Evolutionary conservation across 2,797 vertebrate genomes (phyloP).

Genomic region (Bryconaethiops microstoma): DNA sequence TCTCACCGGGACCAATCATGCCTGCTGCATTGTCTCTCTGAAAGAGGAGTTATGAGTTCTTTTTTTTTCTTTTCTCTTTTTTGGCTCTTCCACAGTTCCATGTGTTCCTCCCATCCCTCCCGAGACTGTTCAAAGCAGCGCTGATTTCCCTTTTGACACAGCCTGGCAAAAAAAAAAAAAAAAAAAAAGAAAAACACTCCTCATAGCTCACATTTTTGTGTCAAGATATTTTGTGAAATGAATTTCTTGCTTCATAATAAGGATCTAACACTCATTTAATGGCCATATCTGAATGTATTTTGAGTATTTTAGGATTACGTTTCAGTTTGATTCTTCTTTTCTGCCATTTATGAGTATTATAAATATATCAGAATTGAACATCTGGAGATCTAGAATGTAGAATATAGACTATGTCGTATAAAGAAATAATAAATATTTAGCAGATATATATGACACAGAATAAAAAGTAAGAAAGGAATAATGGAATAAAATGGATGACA

Average conservation of each 20-base stretch:
- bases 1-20: constrained; percentile 37
- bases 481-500: too few relatives aligned
- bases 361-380: too few relatives aligned
- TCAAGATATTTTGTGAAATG: neutral
- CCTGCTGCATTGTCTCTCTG: constrained; percentile 36
- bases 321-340: neutral
- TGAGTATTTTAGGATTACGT: neutral
- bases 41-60: constrained; percentile 32
- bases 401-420: neutral
- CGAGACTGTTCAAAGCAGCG: constrained; percentile 35
- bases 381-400: neutral
- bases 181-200: constrained; percentile 29
- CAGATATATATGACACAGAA: neutral
- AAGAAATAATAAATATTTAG: neutral
- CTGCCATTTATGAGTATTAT: neutral
- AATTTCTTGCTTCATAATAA: neutral
- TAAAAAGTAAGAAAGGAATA: neutral
- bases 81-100: constrained; percentile 39
- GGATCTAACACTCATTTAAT: neutral
- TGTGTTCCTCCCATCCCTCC: constrained; percentile 21
- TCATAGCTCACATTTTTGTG: constrained; percentile 12
- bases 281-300: neutral
- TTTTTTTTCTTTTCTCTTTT: constrained; percentile 14
- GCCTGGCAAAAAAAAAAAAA: constrained; percentile 38
- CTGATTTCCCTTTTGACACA: constrained; percentile 25